Base-by-base conservation (phyloP, 64 coral and sea anemone genomes). In the Astreopora myriophthalma region DNA sequence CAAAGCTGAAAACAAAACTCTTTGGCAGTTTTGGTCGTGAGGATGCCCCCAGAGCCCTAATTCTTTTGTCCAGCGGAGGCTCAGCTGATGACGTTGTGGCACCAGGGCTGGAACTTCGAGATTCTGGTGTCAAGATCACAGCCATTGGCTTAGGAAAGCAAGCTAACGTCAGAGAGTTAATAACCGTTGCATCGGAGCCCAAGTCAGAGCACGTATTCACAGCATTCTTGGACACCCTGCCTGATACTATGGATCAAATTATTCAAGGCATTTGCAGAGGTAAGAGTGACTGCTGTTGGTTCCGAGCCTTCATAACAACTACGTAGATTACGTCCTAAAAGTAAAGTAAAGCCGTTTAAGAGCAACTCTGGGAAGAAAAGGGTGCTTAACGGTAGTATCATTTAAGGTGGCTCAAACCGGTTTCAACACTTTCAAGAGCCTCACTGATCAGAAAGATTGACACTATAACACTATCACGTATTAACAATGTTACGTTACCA, bases 121-220 rank as follows among this genome's bases (percentile, higher is more conserved):
- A 92, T 75, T 22, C 80, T 48, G 90, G 90, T 14, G 71, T 92
- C 16, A 92, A 92, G 52, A 30, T 92, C 9, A 92, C 89, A 12
- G 28, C 89, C 4, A 83, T 92, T 75, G 89, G 89, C 24, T 74
- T 92, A 36, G 89, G 89, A 12, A 92, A 92, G 65, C 48, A 84
- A 61, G 89, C 89, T 4, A 92, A 92, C 24, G 89, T 92, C 20
- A 92, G 81, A 33, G 89, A 92, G 29, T 34, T 92, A n/a, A 92
- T 92, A 14, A 72, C 83, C n/a, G 57, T 92, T 62, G 74, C 89
- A 22, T 92, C 89, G 13, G 89, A 92, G 16, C 89, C 89, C 1
- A 92, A 92, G 34, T 92, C 89, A 22, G 81, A 82, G 49, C 89
- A 92, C 79, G 89, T 92, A 8, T 92, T 92, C 63, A 92, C 89